Percentiles rank a stretch among this genome's conserved stretches.
Evolutionary conservation across 2,888 invertebrate genomes (phyloP).

Genomic region (Agrochola lychnidis): DNA sequence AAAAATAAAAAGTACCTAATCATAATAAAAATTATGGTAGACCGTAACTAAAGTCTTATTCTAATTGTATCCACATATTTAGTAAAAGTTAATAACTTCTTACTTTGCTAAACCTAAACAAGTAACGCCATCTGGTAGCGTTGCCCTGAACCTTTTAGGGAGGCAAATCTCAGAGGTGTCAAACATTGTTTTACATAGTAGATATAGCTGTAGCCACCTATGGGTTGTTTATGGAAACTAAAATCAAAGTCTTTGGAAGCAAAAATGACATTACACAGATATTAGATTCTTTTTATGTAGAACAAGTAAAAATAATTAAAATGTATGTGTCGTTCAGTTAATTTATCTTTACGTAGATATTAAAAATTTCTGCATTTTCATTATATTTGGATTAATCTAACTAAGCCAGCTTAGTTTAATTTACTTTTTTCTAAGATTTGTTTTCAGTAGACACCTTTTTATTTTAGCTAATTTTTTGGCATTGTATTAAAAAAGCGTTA

Average conservation of each 20-base stretch:
- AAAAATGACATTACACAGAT: not conserved
- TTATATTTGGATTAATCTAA: not conserved
- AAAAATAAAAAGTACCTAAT: no score
- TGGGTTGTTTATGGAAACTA: conserved; percentile 38
- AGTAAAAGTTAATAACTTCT: not conserved
- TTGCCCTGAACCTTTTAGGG: conserved; percentile 40
- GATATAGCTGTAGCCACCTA: conserved; percentile 38
- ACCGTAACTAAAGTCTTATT: not conserved
- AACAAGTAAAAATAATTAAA: not conserved
- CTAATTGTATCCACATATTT: not conserved
- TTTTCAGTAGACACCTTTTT: no score
- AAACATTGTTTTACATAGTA: conserved; percentile 38
- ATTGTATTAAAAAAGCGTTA: not conserved
- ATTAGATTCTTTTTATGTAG: not conserved
- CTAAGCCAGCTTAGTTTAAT: not conserved
- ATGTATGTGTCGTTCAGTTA: not conserved
- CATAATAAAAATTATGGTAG: no score
- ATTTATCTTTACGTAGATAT: not conserved
- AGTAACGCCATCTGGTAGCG: conserved; percentile 58
- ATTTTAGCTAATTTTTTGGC: not conserved
- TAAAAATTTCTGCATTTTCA: not conserved
- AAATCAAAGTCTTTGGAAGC: not conserved
- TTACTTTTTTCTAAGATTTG: no score
- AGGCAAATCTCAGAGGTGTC: conserved; percentile 43
- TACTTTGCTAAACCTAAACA: not conserved